Base-by-base conservation (phyloP, 2,888 invertebrate species). In the Ernsta delagoae region DNA sequence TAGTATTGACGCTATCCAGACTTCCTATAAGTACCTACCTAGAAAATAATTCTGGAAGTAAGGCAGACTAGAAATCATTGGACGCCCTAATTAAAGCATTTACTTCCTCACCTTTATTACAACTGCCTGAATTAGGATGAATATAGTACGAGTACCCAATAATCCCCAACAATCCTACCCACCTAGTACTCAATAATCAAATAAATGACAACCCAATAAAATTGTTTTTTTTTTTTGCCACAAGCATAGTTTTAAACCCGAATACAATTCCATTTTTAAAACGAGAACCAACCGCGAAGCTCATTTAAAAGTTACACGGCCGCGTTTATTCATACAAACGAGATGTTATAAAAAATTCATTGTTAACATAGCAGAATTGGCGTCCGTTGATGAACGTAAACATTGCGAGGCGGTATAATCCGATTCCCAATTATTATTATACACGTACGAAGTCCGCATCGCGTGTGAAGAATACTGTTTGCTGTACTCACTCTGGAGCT, bases 351-450 rank as follows among this genome's bases (percentile, higher is more conserved):
- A 69, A 69, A 69, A 63, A 69, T 63, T 64, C 66, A 62, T 63
- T 70, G 70, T 71, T 65, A 65, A 66, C 59, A 68, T 43, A 70
- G 78, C 77, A 73, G 74, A 76, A 79, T 81, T 81, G 75, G 72
- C 77, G 76, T 74, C 74, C 68, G 73, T 72, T 81, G 83, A 84
- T 83, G 80, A 83, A 82, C 79, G 82, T 78, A 84, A 86, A 85
- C 81, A 85, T 70, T 73, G 72, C 78, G 75, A 63, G 71, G 72
- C 73, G 71, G 50, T 73, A 75, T 85, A 86, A 87, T 86, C 81
- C 81, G 81, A 83, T 87, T 86, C 82, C 79, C 85, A 85, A 86
- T 87, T 85, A 85, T 80, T 81, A 82, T 83, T 82, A 81, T 76
- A 81, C 84, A 80, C 45, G 59, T n/a, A 34, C 65, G 36, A 7